A percentile compares a stretch with the other conserved stretches of the same genome.
Evolutionary conservation across 2,888 invertebrate genomes (phyloP).

Genomic region (Chorisops tibialis): DNA sequence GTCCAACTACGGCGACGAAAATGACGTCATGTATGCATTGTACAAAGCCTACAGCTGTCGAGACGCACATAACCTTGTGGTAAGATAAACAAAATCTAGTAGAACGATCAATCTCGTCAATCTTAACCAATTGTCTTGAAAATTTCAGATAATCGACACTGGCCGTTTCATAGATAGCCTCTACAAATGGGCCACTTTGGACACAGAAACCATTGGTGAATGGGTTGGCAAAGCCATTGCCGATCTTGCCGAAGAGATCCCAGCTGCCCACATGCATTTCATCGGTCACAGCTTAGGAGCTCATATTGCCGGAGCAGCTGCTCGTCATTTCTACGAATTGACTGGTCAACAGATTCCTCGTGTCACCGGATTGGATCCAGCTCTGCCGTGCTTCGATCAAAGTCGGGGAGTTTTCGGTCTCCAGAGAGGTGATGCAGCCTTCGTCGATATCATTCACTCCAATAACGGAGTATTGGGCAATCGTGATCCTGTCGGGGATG

Average conservation of each 20-base stretch:
- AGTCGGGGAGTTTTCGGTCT: constrained; percentile 40
- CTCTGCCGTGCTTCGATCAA: constrained; percentile 40
- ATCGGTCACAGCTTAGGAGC: constrained; percentile 46
- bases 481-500: constrained; percentile 41
- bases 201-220: constrained; percentile 18
- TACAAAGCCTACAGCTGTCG: background rate
- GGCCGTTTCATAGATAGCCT: constrained; percentile 9
- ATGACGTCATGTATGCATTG: too few relatives aligned
- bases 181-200: constrained; percentile 4
- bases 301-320: constrained; percentile 48
- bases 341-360: constrained; percentile 46
- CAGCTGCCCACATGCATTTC: constrained; percentile 44
- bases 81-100: too few relatives aligned
- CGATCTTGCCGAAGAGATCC: constrained; percentile 28
- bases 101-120: too few relatives aligned
- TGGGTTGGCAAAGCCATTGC: constrained; percentile 13
- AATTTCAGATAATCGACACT: constrained; percentile 14
- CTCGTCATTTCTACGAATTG: constrained; percentile 41
- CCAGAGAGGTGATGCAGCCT: constrained; percentile 38
- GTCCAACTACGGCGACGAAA: too few relatives aligned
- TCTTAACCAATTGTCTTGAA: too few relatives aligned
- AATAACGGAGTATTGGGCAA: constrained; percentile 39
- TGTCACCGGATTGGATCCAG: constrained; percentile 48
- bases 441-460: constrained; percentile 42
- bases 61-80: too few relatives aligned